Evolutionary conservation across 2,113 vertebrate genomes (phyloP).

Genomic region (Scopus umbretta): DNA sequence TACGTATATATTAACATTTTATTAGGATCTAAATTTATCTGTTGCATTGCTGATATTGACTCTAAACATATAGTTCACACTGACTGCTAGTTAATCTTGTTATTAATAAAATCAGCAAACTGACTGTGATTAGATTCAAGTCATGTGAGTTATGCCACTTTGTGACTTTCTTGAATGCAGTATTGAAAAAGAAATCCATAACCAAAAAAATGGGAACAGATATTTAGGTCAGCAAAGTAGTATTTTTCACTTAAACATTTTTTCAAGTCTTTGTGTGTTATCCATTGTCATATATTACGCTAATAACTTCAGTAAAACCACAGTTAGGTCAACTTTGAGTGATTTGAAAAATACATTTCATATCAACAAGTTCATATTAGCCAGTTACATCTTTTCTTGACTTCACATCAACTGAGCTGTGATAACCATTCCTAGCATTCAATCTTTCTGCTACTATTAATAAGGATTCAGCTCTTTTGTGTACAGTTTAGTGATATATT

Average conservation of each 20-base stretch:
- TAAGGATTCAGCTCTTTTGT: constrained; percentile 19
- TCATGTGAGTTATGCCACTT: not conserved
- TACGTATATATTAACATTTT: not conserved
- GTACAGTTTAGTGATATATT: constrained; percentile 19
- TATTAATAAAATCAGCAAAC: not conserved
- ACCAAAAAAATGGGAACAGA: not conserved
- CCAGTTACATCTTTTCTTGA: not conserved
- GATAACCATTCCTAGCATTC: constrained; percentile 15
- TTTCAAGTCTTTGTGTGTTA: not conserved
- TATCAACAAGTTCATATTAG: not conserved
- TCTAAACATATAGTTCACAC: not conserved
- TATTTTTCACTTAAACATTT: not conserved
- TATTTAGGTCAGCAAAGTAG: not conserved
- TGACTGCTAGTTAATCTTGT: not conserved
- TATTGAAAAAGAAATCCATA: not conserved
- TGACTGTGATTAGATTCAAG: not conserved
- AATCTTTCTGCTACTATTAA: constrained; percentile 24
- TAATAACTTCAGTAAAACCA: not conserved
- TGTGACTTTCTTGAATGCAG: not conserved
- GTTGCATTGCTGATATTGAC: not conserved
- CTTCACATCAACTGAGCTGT: not conserved
- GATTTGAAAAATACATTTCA: not conserved
- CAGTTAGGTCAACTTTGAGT: not conserved
- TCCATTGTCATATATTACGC: not conserved
- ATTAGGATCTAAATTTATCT: not conserved